Evolutionary conservation across 2,113 vertebrate species (phyloP).

Genomic region (Chinchilla lanigera): DNA sequence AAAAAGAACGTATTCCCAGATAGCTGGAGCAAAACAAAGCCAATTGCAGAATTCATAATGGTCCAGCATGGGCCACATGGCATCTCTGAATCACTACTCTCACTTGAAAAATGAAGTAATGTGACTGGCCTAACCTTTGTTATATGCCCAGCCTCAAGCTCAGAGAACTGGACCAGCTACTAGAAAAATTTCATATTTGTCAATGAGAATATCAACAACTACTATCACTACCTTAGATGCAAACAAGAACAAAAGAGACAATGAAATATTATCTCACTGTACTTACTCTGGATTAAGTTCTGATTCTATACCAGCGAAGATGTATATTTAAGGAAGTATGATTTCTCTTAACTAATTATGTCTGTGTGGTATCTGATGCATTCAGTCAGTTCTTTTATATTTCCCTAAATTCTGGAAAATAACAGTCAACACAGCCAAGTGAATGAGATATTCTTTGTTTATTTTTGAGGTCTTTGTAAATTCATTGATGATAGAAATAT

Average conservation of each 20-base stretch:
- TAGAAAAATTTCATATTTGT: neutral
- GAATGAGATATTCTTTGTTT: neutral
- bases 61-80: neutral
- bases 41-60: neutral
- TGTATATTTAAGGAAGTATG: neutral
- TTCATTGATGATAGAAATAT: neutral
- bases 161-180: neutral
- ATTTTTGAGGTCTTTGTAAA: neutral
- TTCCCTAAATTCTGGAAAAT: neutral
- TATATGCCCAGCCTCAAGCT: neutral
- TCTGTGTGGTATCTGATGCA: neutral
- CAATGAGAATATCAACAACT: neutral
- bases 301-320: neutral
- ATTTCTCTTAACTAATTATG: neutral
- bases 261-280: neutral
- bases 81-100: neutral
- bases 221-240: too few species aligned
- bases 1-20: neutral
- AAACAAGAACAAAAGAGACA: neutral
- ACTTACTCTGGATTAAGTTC: neutral
- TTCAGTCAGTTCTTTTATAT: neutral
- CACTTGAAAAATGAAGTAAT: neutral
- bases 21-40: neutral
- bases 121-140: neutral
- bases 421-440: neutral